Evolutionary conservation across 2,797 vertebrate genomes (phyloP), one percentile per base, ranked within the genome.

Genomic region (Margarornis squamiger): DNA sequence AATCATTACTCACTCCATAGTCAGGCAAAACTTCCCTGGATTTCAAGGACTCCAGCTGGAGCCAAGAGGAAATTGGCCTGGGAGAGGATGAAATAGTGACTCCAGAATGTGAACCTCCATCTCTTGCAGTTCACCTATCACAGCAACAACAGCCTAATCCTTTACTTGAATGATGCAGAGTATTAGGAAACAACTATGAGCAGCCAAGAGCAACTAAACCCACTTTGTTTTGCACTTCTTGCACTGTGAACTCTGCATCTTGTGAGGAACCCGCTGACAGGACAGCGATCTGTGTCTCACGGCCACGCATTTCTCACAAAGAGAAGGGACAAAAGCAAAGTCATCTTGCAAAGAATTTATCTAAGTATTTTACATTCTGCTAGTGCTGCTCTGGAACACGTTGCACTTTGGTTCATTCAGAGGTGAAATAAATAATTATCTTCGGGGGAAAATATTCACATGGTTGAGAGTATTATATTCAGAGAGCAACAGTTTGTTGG

Each of bases 11-110:
- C 96, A 96, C 70, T 86, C 54, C 10, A 39, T 22, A 93, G 86
- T 66, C 86, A 96, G 91, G 88, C 79, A 93, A 93, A 96, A 96
- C 92, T 94, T 96, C 91, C 62, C 63, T 92, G 88, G 87, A 96
- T 82, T 95, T 96, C 91, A 94, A 93, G 84, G 92, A 71, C 88
- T 80, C 21, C 52, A 72, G 92, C 43, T 87, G 81, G 72, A 94
- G 92, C 92, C 92, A 93, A 93, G 90, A 95, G 95, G 92, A 95
- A 94, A 90, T 92, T 93, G 86, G 93, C 83, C 38, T 76, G 80
- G 71, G 91, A 95, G 75, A 95, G 72, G 67, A 88, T 62, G 73
- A 95, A 93, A 90, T 94, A 87, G 77, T 84, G 80, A 88, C 59
- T 84, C 81, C 61, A 90, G 88, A 91, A 93, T 93, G 73, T 95